A percentile compares a stretch with the other conserved stretches of the same genome.
Evolutionary conservation across 2,888 invertebrate species (phyloP).

Genomic region (Ligdia adustata): DNA sequence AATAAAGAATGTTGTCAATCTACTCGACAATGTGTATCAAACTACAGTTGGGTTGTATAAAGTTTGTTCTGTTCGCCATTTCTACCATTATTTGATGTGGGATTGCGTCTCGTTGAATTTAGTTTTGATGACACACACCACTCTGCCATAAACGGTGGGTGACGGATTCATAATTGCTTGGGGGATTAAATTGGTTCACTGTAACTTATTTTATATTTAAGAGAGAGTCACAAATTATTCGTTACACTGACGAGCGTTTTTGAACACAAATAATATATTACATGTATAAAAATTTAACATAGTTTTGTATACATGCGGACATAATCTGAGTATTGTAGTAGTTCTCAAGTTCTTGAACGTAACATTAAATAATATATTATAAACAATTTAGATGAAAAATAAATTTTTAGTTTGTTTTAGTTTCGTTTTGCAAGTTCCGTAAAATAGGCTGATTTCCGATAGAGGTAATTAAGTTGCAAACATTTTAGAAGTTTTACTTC

Average conservation of each 20-base stretch:
- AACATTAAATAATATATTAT: too few relatives aligned
- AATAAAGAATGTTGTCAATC: constrained; percentile 19
- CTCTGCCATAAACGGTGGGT: constrained; percentile 51
- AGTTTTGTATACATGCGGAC: too few relatives aligned
- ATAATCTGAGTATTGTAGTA: too few relatives aligned
- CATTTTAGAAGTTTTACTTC: too few relatives aligned
- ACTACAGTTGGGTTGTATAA: constrained; percentile 51
- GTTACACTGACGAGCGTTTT: too few relatives aligned
- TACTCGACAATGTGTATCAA: constrained; percentile 41
- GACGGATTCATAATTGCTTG: constrained; percentile 50
- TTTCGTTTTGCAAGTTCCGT: too few relatives aligned
- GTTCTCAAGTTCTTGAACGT: too few relatives aligned
- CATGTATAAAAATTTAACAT: too few relatives aligned
- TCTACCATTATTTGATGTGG: constrained; percentile 74
- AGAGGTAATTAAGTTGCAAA: too few relatives aligned
- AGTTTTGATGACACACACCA: constrained; percentile 71
- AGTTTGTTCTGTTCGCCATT: constrained; percentile 74
- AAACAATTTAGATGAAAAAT: neutral
- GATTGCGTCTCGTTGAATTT: constrained; percentile 69
- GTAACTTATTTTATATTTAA: constrained; percentile 12
- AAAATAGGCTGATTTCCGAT: too few relatives aligned
- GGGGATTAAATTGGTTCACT: constrained; percentile 46
- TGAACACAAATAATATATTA: too few relatives aligned
- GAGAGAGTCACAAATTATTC: neutral
- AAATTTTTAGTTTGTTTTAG: too few relatives aligned